These are phyloP conservation scores for Eulithis prunata DNA, from an alignment of 2,888 invertebrate species.

Conservation along the genomic window DNA sequence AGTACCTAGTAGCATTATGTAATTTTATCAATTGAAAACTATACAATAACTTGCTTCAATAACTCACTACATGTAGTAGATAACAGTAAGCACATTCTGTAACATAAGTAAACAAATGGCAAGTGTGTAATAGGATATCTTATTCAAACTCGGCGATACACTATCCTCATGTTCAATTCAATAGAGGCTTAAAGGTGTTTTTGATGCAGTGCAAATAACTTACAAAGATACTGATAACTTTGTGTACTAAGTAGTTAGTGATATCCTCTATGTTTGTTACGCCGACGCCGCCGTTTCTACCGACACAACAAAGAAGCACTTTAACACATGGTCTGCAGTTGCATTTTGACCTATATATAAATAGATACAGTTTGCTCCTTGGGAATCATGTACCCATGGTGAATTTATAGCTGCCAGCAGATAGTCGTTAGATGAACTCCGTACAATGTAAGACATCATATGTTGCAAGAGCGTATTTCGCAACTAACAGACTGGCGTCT, in stretches of 20 bases:
- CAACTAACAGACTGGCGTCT: too few species aligned
- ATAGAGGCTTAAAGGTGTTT: conserved; percentile 14
- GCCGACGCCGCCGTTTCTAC: background rate
- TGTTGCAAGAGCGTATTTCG: too few species aligned
- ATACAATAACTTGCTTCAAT: conserved; percentile 8
- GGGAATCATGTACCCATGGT: too few species aligned
- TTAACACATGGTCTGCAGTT: conserved; percentile 6
- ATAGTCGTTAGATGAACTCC: too few species aligned
- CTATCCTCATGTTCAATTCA: conserved; percentile 32
- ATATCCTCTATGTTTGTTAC: background rate
- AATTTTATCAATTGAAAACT: conserved; percentile 2
- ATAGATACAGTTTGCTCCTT: too few species aligned
- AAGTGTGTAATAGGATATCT: conserved; percentile 43
- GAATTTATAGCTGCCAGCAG: too few species aligned
- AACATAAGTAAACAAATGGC: conserved; percentile 38
- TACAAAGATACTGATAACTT: conserved; percentile 21
- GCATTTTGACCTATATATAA: too few species aligned
- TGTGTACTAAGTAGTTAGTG: conserved; percentile 7
- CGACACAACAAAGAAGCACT: conserved; percentile 13
- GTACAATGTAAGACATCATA: too few species aligned
- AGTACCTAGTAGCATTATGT: background rate
- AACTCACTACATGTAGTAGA: conserved; percentile 21
- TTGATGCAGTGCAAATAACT: conserved; percentile 27
- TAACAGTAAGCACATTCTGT: conserved; percentile 44
- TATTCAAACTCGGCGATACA: conserved; percentile 23